Evolutionary conservation across 2,797 vertebrate species (phyloP).

Genomic region (Pteronotus mesoamericanus): DNA sequence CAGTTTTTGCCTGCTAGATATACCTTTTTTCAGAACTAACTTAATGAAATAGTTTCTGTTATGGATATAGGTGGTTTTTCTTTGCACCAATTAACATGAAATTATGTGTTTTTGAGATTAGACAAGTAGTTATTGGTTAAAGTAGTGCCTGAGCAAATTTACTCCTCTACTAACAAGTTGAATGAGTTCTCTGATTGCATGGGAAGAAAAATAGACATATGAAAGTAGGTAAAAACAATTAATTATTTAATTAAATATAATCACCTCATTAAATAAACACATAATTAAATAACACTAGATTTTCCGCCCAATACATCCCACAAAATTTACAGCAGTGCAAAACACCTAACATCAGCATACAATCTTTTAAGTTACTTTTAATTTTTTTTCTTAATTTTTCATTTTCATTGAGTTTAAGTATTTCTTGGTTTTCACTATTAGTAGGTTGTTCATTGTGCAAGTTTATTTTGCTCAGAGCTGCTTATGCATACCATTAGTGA

Average conservation of each 20-base stretch:
- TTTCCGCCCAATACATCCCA: background rate
- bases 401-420: background rate
- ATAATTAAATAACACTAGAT: background rate
- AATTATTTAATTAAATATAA: conserved; percentile 22
- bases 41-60: background rate
- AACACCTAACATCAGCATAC: background rate
- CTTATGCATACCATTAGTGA: background rate
- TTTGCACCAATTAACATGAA: background rate
- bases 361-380: background rate
- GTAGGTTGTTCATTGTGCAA: background rate
- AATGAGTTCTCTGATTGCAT: background rate
- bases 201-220: background rate
- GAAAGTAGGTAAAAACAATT: background rate
- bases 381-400: background rate
- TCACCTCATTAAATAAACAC: background rate
- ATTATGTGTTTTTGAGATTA: background rate
- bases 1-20: background rate
- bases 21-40: conserved; percentile 13
- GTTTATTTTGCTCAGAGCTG: background rate
- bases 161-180: background rate
- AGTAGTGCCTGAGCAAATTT: background rate
- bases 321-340: background rate
- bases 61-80: background rate
- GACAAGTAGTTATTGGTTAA: background rate
- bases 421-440: background rate